Evolutionary conservation across 2,888 invertebrate species (phyloP).

Genomic region (Nudaria mundana): DNA sequence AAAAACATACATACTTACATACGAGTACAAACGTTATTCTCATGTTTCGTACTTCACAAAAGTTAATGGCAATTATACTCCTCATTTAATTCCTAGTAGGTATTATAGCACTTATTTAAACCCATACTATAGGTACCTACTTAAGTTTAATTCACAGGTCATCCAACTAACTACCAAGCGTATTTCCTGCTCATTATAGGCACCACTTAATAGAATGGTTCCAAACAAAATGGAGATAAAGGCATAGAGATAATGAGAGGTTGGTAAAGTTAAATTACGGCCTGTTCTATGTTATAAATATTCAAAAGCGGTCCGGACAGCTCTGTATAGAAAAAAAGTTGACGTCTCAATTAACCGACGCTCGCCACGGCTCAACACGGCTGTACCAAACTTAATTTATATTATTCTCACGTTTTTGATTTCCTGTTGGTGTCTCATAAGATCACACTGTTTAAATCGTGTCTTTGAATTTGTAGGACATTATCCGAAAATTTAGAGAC

Average conservation of each 20-base stretch:
- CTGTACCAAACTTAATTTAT: slow-evolving; percentile 60
- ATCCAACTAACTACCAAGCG: too few species aligned
- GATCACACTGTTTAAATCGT: slow-evolving; percentile 31
- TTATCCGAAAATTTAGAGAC: slow-evolving; percentile 11
- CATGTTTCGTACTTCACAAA: too few species aligned
- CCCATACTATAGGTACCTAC: too few species aligned
- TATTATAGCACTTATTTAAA: too few species aligned
- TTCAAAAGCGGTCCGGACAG: slow-evolving; percentile 56
- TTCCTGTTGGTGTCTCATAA: slow-evolving; percentile 62
- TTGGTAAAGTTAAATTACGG: slow-evolving; percentile 73
- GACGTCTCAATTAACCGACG: slow-evolving; percentile 78
- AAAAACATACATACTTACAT: too few species aligned
- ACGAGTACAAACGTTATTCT: too few species aligned
- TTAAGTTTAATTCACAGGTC: too few species aligned
- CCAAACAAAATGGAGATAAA: slow-evolving; percentile 60
- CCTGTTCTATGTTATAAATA: slow-evolving; percentile 71
- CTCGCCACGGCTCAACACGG: slow-evolving; percentile 33
- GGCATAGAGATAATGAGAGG: slow-evolving; percentile 65
- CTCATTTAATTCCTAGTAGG: too few species aligned
- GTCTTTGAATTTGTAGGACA: slow-evolving; percentile 7
- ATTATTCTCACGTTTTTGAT: slow-evolving; percentile 77
- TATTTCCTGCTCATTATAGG: too few species aligned
- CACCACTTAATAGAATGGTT: too few species aligned
- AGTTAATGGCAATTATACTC: too few species aligned
- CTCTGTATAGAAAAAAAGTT: slow-evolving; percentile 63